Base-by-base conservation (phyloP, 2,797 vertebrate species). In the Psittacula derbiana region DNA sequence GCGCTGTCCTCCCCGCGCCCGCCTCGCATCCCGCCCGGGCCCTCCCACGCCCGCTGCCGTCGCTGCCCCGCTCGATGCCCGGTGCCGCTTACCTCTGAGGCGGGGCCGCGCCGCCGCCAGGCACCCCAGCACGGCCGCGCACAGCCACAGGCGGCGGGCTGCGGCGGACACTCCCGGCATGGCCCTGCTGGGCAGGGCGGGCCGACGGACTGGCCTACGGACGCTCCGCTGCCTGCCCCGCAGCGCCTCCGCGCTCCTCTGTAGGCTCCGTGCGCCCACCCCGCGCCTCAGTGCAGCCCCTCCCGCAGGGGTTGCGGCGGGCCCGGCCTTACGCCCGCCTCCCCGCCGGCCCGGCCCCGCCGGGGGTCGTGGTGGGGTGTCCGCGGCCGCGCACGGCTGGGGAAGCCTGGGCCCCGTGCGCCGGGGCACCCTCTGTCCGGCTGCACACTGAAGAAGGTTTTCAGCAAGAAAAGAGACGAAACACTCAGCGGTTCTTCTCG, bases 11-110 rank as follows among this genome's bases (percentile, higher is more conserved):
- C 28, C 1, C 28, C 2, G 33, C 30, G 13, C 55, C 31, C 55
- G 6, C 55, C 55, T 14, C 21, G 10, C 55, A 23, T 10, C 55
- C 10, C n/a, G 10, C n/a, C 53, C 31, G 20, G 6, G n/a, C 53
- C 20, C n/a, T 33, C 14, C n/a, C 55, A 18, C 20, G 28, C 21
- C 36, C 36, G 12, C 16, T 10, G 69, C 58, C 2, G 36, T 49
- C 30, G 30, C 52, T 31, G 12, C 31, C n/a, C 6, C 12, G 8
- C 11, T 9, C 31, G 4, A 43, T 43, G 41, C 16, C 17, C 25
- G 31, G 41, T 12, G n/a, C 53, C 33, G 12, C 61, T 95, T 90
- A 97, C 96, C 96, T 97, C 55, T n/a, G 49, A 53, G 79, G 62
- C 18, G 64, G 15, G 81, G 25, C n/a, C n/a, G 12, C 16, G 69